Percentiles rank a stretch among this genome's conserved stretches.
Conservation (phyloP, 2,797 vertebrate genomes). For the Argya squamiceps region DNA sequence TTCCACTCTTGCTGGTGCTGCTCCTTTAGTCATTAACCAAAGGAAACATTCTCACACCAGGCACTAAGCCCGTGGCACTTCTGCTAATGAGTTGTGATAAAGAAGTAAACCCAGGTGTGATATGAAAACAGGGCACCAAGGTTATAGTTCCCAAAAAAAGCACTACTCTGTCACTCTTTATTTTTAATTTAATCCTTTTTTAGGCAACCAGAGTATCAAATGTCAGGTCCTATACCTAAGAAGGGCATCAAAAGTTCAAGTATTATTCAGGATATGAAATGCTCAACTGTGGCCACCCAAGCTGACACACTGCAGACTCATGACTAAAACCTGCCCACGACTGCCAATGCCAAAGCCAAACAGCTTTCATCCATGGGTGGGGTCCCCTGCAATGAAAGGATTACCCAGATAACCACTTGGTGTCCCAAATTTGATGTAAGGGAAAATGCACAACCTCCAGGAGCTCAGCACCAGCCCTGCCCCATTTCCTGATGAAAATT, state of each 20-base stretch:
- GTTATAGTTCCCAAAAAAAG: not conserved
- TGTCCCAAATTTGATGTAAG: not conserved
- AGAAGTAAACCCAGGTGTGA: not conserved
- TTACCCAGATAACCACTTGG: not conserved
- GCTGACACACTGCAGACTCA: not conserved
- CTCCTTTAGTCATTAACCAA: not conserved
- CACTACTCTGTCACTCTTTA: not conserved
- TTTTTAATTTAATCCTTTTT: not conserved
- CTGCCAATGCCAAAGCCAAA: not conserved
- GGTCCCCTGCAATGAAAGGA: not conserved
- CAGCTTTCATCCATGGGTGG: not conserved
- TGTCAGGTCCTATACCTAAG: not conserved
- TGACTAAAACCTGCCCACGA: accelerated
- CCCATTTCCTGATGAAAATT: not conserved
- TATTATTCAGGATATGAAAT: not conserved
- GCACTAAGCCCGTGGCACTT: accelerated
- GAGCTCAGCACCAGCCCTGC: not conserved
- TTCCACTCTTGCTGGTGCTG: not conserved
- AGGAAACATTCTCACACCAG: not conserved
- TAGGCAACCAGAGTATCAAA: not conserved
- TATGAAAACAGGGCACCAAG: not conserved
- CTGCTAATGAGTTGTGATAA: not conserved
- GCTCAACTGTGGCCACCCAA: not conserved
- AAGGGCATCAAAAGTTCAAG: not conserved
- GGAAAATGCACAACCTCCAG: not conserved